These are phyloP conservation scores for Holocentrus rufus DNA, from an alignment of 2,797 vertebrate species.

Conservation along the genomic window DNA sequence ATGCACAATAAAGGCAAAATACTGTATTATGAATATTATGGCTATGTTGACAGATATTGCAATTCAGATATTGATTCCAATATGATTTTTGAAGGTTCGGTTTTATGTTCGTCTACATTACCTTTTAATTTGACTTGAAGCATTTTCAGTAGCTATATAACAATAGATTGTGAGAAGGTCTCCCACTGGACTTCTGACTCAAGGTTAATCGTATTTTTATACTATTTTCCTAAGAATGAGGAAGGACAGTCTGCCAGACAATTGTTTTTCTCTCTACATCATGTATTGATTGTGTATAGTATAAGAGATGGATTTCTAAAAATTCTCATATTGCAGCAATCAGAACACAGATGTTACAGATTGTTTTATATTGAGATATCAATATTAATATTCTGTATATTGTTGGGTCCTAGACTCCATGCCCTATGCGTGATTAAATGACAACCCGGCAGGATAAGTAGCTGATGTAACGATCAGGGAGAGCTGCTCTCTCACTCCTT, in stretches of 20 bases:
- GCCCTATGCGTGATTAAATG: not conserved
- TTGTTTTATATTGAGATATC: not conserved
- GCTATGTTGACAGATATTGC: not conserved
- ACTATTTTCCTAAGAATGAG: not conserved
- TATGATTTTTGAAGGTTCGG: too few relatives aligned
- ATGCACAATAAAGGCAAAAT: not conserved
- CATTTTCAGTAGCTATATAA: too few relatives aligned
- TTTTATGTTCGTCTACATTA: too few relatives aligned
- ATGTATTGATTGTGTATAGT: not conserved
- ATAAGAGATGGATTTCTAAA: not conserved
- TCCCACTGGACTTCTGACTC: too few relatives aligned
- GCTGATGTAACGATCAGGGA: not conserved
- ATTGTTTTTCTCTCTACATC: not conserved
- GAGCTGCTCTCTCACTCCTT: conserved; percentile 15
- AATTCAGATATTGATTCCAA: not conserved
- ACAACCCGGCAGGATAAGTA: not conserved
- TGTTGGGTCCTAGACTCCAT: not conserved
- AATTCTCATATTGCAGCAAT: too few relatives aligned
- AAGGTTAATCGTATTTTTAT: not conserved
- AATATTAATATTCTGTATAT: not conserved
- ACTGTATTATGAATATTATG: not conserved
- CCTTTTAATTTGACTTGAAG: too few relatives aligned
- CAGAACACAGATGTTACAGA: too few relatives aligned
- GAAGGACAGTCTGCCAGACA: not conserved
- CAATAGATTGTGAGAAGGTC: too few relatives aligned